These are phyloP conservation scores for Xenentodon cancila DNA, from an alignment of 2,797 vertebrate genomes.

Conservation along the genomic window DNA sequence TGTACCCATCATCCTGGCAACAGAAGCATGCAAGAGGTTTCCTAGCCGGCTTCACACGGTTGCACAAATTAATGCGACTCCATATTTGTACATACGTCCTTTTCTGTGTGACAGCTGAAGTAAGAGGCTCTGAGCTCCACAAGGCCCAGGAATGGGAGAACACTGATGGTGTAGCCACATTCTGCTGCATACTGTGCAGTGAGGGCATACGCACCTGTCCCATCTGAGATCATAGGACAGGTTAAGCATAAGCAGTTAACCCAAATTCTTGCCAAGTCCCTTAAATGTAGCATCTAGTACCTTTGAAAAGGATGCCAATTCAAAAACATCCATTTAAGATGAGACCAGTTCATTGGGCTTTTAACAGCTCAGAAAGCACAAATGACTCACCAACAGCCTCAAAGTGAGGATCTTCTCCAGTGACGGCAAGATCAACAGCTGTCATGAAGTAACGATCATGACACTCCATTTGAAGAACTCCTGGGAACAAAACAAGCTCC, in stretches of 20 bases:
- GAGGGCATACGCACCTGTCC: slow-evolving; percentile 44
- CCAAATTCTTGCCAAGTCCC: no score
- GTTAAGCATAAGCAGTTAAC: no score
- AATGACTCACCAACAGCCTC: slow-evolving; percentile 68
- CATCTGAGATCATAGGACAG: slow-evolving; percentile 27
- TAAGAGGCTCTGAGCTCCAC: slow-evolving; percentile 75
- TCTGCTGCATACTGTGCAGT: slow-evolving; percentile 47
- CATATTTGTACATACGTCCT: slow-evolving; percentile 35
- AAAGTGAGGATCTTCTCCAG: slow-evolving; percentile 56
- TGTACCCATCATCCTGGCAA: slow-evolving; percentile 73
- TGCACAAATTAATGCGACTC: background rate
- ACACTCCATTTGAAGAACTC: slow-evolving; percentile 63
- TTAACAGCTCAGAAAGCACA: no score
- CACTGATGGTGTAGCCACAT: slow-evolving; percentile 73
- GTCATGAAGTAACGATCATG: slow-evolving; percentile 67
- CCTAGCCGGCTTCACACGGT: background rate
- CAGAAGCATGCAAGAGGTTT: background rate
- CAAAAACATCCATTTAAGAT: no score
- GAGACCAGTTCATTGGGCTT: no score
- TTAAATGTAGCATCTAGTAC: no score
- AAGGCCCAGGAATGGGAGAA: slow-evolving; percentile 27
- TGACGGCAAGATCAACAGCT: slow-evolving; percentile 50
- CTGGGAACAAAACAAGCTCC: slow-evolving; percentile 21
- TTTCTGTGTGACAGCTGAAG: slow-evolving; percentile 76
- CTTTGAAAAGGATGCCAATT: no score